A percentile compares a stretch with the other conserved stretches of the same genome.
phyloP scores from a whole-genome alignment of 2,113 vertebrate genomes.

The Ptychochromis oligacanthus region DNA sequence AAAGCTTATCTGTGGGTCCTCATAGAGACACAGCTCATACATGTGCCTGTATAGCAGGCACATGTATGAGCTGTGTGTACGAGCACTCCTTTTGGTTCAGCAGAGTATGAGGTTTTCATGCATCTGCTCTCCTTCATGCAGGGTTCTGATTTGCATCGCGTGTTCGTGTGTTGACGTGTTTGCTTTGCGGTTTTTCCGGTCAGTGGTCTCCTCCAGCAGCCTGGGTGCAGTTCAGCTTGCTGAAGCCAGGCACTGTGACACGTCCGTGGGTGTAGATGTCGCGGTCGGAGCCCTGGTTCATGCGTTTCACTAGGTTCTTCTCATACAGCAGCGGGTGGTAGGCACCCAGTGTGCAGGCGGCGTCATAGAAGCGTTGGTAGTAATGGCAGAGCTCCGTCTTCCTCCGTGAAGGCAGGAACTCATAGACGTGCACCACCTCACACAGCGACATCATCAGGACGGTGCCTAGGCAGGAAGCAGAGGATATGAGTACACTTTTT shows the following conservation, averaged over 20 bases:
- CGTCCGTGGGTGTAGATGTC: conserved; percentile 77
- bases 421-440: conserved; percentile 81
- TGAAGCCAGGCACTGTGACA: conserved; percentile 79
- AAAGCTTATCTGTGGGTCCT: background rate
- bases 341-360: conserved; percentile 83
- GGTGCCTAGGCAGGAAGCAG: conserved; percentile 64
- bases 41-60: background rate
- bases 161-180: background rate
- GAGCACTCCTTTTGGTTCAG: background rate
- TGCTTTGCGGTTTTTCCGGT: background rate
- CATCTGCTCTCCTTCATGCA: conserved; percentile 47
- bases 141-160: background rate
- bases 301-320: conserved; percentile 83
- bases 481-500: background rate
- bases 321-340: conserved; percentile 85
- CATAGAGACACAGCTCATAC: background rate
- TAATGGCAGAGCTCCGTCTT: conserved; percentile 84
- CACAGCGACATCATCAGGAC: conserved; percentile 85
- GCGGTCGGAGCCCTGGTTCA: conserved; percentile 78
- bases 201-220: background rate
- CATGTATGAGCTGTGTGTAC: background rate
- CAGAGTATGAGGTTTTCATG: conserved; percentile 41
- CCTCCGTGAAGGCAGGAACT: conserved; percentile 82
- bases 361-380: conserved; percentile 81
- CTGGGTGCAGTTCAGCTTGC: conserved; percentile 72